Percentiles rank a stretch among this genome's conserved stretches.
Evolutionary conservation across 2,888 invertebrate species (phyloP).

Genomic region (Allygus modestus): DNA sequence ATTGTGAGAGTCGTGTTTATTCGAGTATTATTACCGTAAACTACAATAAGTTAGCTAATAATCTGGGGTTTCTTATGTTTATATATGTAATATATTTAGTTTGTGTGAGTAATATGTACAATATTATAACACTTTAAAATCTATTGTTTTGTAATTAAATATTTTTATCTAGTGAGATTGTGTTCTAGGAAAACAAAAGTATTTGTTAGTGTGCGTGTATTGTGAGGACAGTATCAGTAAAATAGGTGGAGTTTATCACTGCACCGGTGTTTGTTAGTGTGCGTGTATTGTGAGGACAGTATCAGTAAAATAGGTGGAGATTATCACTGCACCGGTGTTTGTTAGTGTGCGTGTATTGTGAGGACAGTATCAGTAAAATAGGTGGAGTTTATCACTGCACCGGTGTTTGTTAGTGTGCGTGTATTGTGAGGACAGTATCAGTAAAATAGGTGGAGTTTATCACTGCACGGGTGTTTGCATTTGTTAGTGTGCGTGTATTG

Average conservation of each 20-base stretch:
- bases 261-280: not conserved
- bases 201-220: not conserved
- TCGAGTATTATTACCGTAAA: too few species aligned
- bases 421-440: not conserved
- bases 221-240: not conserved
- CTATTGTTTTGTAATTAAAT: too few species aligned
- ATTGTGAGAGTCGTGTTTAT: too few species aligned
- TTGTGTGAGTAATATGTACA: too few species aligned
- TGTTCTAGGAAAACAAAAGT: not conserved
- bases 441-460: not conserved
- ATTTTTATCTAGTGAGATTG: too few species aligned
- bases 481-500: not conserved
- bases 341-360: not conserved
- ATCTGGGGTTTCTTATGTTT: too few species aligned
- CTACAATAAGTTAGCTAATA: too few species aligned
- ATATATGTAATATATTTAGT: too few species aligned
- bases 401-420: slow-evolving; percentile 9
- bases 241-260: not conserved
- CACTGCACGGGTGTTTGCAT: not conserved
- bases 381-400: not conserved
- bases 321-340: not conserved
- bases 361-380: not conserved
- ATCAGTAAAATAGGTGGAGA: not conserved
- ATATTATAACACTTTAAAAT: too few species aligned
- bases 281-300: not conserved